Evolutionary conservation across 2,888 invertebrate genomes (phyloP), one percentile per base, ranked within the genome.

Genomic region (Chorisops tibialis): DNA sequence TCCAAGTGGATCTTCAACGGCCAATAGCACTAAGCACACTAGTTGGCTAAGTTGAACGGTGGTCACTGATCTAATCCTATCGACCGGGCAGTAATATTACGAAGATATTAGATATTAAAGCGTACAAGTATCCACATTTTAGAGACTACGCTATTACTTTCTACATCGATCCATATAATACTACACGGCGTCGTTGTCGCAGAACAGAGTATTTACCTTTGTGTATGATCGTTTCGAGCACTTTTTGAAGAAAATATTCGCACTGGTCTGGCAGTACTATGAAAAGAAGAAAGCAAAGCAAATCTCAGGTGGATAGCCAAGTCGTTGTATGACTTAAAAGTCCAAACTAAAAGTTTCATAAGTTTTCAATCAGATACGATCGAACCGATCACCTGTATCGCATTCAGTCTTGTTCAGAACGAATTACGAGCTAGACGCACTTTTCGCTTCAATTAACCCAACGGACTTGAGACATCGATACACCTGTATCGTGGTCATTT

Each of bases 91-190:
- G 30, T 30, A 30, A 30, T 30, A 30, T n/a, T n/a, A n/a, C n/a
- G n/a, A n/a, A n/a, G n/a, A n/a, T 30, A 30, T 30, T 50, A 43
- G 43, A 56, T 56, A 56, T 19, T 30, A 38, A 30, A 45, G 16
- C 16, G 18, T 18, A 56, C 14, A 18, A 24, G 43, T 43, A 18
- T n/a, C 43, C n/a, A 24, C n/a, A n/a, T n/a, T 56, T 24, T 11
- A 30, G 22, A 5, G 30, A 30, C 30, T n/a, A 35, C 56, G 18
- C 43, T 30, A 45, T 56, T 56, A 56, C 56, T 56, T 56, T 56
- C 56, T 56, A 56, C 35, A 30, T 30, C 56, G 43, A 16, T 22
- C 56, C 56, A 56, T n/a, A n/a, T 56, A 54, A 39, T 54, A 22
- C 48, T 22, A 4, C 22, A 30, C 9, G 11, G 21, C 14, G n/a